Conservation (phyloP, 2,113 vertebrate species). For the Pelmatolapia mariae region DNA sequence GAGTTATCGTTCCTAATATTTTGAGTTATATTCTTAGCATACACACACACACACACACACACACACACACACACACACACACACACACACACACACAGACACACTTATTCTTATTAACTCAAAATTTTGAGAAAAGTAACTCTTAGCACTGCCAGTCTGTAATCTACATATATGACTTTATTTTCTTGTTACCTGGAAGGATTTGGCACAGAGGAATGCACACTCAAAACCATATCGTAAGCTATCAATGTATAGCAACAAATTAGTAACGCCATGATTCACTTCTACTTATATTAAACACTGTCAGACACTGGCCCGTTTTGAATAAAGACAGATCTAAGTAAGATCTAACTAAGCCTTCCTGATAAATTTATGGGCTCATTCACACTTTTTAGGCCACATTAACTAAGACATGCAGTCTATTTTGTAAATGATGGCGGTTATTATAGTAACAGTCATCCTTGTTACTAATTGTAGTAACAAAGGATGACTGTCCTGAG, state of each 20-base stretch:
- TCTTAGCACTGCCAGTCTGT: neutral
- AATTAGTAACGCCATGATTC: neutral
- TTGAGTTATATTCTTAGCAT: neutral
- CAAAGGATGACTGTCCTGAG: neutral
- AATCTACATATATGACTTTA: neutral
- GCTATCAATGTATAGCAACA: neutral
- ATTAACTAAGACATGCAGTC: neutral
- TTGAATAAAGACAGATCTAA: neutral
- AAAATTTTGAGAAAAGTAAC: neutral
- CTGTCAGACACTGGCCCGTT: neutral
- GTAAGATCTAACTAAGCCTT: neutral
- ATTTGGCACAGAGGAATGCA: neutral
- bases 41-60: fast-evolving
- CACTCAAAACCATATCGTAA: neutral
- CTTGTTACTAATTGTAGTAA: too few species aligned
- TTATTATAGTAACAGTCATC: neutral
- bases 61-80: too few species aligned
- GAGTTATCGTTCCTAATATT: neutral
- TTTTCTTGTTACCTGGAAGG: neutral
- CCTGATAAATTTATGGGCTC: neutral
- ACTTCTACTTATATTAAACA: neutral
- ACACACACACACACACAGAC: fast-evolving
- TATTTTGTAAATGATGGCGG: neutral
- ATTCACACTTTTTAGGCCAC: neutral
- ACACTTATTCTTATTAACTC: neutral